A percentile compares a stretch with the other conserved stretches of the same genome.
phyloP scores from a whole-genome alignment of 2,888 invertebrate species.

The Chironomus tentans region DNA sequence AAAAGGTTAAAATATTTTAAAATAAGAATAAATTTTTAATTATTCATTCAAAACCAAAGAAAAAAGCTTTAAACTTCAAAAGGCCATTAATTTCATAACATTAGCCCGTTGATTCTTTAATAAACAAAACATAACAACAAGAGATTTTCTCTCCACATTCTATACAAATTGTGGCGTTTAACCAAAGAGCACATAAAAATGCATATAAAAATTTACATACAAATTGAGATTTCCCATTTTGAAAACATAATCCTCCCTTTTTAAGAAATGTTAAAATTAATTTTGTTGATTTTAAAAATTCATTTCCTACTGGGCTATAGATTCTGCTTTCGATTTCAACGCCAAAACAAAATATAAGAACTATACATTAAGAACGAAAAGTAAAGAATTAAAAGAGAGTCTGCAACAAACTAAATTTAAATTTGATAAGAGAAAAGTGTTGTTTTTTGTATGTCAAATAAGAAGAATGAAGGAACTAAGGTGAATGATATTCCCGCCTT shows the following conservation, averaged over 20 bases:
- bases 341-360: no score
- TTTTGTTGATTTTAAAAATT: neutral
- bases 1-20: no score
- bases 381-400: no score
- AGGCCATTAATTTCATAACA: no score
- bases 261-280: neutral
- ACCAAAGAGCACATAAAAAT: slow-evolving; percentile 15
- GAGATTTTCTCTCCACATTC: no score
- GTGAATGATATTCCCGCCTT: neutral
- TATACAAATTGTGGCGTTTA: neutral
- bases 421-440: slow-evolving; percentile 19
- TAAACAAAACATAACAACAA: no score
- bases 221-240: slow-evolving; percentile 5
- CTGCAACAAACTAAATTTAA: slow-evolving; percentile 7
- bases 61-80: no score
- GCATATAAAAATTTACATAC: slow-evolving; percentile 22
- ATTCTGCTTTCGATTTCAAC: no score
- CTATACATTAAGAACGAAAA: neutral
- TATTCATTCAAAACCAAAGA: no score
- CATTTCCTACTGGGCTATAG: neutral
- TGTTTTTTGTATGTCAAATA: neutral
- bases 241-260: neutral
- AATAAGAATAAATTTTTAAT: no score
- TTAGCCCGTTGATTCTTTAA: no score
- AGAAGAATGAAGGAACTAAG: no score